Conservation (phyloP, 2,113 vertebrate genomes). For the Synodontis membranacea region DNA sequence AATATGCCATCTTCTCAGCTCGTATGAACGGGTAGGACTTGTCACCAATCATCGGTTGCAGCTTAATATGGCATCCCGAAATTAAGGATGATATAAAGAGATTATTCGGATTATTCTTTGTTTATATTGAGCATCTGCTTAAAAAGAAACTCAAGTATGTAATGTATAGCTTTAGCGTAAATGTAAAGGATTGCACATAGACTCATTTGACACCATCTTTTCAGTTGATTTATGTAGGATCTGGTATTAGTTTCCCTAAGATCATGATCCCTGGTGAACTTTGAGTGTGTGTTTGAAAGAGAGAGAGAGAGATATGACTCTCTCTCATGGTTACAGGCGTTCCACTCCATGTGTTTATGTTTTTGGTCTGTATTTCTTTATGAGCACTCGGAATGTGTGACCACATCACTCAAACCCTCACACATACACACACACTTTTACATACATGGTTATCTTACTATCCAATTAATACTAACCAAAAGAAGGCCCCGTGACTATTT, state of each 20-base stretch:
- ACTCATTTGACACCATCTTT: no score
- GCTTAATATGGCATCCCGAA: not conserved
- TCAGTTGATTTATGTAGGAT: not conserved
- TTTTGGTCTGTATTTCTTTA: not conserved
- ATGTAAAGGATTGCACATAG: no score
- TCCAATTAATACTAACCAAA: not conserved
- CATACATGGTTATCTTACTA: not conserved
- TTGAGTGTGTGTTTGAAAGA: not conserved
- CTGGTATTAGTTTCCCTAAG: not conserved
- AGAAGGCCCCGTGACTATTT: not conserved
- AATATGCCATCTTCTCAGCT: not conserved
- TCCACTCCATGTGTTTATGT: not conserved
- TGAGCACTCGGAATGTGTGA: not conserved
- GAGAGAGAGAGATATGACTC: not conserved
- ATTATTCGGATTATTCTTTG: no score
- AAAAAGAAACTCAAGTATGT: not conserved
- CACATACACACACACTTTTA: not conserved
- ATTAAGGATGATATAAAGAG: not conserved
- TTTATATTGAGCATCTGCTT: not conserved
- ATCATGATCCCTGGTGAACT: not conserved
- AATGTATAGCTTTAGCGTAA: no score
- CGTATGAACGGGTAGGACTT: not conserved
- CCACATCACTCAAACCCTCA: not conserved
- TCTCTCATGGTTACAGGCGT: not conserved
- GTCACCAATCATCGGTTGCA: not conserved